A percentile compares a stretch with the other conserved stretches of the same genome.
Conservation (phyloP, 2,113 vertebrate genomes). For the Hypanus sabinus region DNA sequence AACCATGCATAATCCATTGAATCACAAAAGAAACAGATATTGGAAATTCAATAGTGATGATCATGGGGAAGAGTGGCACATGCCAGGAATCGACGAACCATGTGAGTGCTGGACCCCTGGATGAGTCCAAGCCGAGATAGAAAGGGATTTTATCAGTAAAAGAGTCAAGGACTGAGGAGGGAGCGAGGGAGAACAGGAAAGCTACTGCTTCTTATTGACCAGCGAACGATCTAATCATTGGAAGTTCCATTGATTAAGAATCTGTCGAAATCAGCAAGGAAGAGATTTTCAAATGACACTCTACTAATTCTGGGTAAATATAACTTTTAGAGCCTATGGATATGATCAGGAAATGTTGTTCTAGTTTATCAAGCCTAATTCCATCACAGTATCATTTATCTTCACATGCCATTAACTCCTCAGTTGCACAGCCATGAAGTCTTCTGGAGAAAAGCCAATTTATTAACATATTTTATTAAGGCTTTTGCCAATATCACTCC, state of each 20-base stretch:
- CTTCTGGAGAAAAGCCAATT: not conserved
- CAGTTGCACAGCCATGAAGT: not conserved
- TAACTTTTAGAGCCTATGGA: not conserved
- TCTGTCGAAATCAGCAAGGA: not conserved
- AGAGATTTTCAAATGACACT: not conserved
- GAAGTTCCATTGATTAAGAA: not conserved
- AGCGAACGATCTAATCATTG: no score
- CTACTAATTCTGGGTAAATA: not conserved
- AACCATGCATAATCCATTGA: no score
- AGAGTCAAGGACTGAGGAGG: no score
- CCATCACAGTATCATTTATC: not conserved
- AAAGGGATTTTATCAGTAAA: not conserved
- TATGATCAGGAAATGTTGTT: not conserved
- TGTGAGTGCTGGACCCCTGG: no score
- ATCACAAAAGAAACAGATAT: no score
- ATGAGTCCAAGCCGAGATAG: not conserved
- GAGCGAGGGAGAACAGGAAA: no score
- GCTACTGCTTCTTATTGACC: no score
- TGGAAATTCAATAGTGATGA: no score
- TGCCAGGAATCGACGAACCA: no score
- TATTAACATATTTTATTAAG: not conserved
- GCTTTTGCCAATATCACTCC: no score
- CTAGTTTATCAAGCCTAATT: not conserved
- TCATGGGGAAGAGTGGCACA: no score
- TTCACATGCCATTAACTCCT: not conserved